Conservation (phyloP, 1,140 invertebrate species). For the Amyelois transitella region DNA sequence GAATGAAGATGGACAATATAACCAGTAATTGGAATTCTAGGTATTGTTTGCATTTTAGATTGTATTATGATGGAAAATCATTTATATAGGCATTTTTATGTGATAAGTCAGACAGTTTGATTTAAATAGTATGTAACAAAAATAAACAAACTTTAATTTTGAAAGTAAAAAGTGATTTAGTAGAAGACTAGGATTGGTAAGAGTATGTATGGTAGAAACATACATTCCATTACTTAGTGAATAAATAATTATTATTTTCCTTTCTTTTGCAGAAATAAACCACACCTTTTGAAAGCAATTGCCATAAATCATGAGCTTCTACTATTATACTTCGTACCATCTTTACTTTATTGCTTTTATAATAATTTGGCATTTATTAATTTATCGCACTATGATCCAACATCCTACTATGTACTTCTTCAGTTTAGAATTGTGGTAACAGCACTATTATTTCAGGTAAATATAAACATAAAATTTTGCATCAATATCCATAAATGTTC, state of each 20-base stretch:
- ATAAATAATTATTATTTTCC: too few relatives aligned
- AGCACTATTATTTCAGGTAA: slow-evolving; percentile 93
- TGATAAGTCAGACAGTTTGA: too few relatives aligned
- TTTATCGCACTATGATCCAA: slow-evolving; percentile 92
- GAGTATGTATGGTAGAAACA: too few relatives aligned
- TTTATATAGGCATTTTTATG: too few relatives aligned
- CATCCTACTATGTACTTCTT: slow-evolving; percentile 94
- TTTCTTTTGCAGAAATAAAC: slow-evolving; percentile 69
- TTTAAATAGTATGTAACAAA: too few relatives aligned
- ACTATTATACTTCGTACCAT: slow-evolving; percentile 92
- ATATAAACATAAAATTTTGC: too few relatives aligned
- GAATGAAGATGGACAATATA: background rate
- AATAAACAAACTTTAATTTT: too few relatives aligned
- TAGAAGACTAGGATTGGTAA: too few relatives aligned
- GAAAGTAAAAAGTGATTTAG: too few relatives aligned
- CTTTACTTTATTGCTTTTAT: slow-evolving; percentile 94
- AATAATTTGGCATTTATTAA: slow-evolving; percentile 97
- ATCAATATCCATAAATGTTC: too few relatives aligned
- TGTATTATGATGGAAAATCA: too few relatives aligned
- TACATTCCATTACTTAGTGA: too few relatives aligned
- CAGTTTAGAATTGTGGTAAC: slow-evolving; percentile 95
- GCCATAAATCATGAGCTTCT: slow-evolving; percentile 78
- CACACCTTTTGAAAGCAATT: slow-evolving; percentile 65
- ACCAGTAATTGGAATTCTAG: background rate
- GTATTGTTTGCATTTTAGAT: slow-evolving; percentile 1